Evolutionary conservation across 2,888 invertebrate genomes (phyloP).

Genomic region (Mythimna lalbum): DNA sequence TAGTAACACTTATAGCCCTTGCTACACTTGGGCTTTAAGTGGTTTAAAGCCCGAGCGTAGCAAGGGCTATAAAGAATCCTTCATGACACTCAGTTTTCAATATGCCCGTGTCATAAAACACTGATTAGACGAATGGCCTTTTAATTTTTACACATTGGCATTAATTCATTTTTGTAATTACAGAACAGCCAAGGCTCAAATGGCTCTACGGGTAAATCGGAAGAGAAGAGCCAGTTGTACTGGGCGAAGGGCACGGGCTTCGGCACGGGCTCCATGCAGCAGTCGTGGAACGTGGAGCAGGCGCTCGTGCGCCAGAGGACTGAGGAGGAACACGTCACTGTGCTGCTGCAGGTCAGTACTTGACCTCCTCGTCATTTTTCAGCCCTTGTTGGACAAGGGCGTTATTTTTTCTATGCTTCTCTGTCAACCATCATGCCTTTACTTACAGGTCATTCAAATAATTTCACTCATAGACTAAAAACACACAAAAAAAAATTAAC

Average conservation of each 20-base stretch:
- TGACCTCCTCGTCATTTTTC: neutral
- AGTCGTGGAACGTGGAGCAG: constrained; percentile 99
- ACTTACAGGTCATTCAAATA: no score
- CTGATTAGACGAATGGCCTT: no score
- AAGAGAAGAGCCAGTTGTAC: constrained; percentile 95
- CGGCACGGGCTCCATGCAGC: constrained; percentile 98
- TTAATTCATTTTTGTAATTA: constrained; percentile 19
- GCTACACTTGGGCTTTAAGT: no score
- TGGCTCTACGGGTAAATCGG: constrained; percentile 89
- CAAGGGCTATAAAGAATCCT: no score
- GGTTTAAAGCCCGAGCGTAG: no score
- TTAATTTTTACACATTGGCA: neutral
- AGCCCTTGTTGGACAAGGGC: neutral
- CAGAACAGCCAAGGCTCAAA: constrained; percentile 88
- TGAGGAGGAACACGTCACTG: constrained; percentile 98
- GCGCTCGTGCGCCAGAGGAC: constrained; percentile 96
- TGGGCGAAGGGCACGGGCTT: constrained; percentile 99
- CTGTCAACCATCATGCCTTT: no score
- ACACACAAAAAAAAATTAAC: no score
- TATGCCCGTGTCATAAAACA: no score
- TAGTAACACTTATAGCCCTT: no score
- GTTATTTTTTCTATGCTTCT: neutral
- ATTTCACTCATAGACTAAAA: no score
- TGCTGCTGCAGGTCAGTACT: constrained; percentile 91
- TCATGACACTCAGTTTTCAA: no score